Base-by-base conservation (phyloP, 2,888 invertebrate species). In the Spicauda simplicius region DNA sequence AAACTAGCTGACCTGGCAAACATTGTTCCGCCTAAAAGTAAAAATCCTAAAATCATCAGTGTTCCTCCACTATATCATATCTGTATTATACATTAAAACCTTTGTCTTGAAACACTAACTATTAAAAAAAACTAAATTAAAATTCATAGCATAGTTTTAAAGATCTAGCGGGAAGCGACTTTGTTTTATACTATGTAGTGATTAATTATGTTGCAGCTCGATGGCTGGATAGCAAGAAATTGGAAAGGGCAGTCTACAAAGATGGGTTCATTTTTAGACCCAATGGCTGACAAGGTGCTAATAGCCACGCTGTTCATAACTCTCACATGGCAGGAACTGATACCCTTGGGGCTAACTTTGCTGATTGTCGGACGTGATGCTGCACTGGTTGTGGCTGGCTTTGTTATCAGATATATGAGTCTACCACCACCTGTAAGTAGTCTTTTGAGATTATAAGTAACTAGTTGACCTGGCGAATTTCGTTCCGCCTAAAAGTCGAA, bases 181-280 rank as follows among this genome's bases (percentile, higher is more conserved):
- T n/a, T n/a, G n/a, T n/a, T n/a, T n/a, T n/a, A n/a, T n/a, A n/a
- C n/a, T n/a, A n/a, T n/a, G n/a, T n/a, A n/a, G n/a, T n/a, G n/a
- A n/a, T n/a, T 14, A 14, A 41, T 41, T 41, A 14, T 41, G 41
- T 82, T 79, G 84, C 84, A 98, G 97, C 84, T 98, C 62, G 99
- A 99, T 94, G 99, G 99, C 8, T 98, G 97, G 95, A 99, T 99
- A 82, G 99, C 99, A 0, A 95, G 99, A 68, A 97, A 96, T 62
- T 98, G 97, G 95, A 95, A 96, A 71, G 96, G 96, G 41, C 99
- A 99, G 85, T 96, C 97, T 25, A 97, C 99, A 33, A 97, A 97
- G 83, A 95, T 98, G 81, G 99, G 99, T 0, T 98, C 98, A 69
- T 98, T 99, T 80, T 87, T 99, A 16, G 99, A 99, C 88, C 99